A percentile compares a stretch with the other conserved stretches of the same genome.
Conservation (phyloP, 2,113 vertebrate genomes). For the Pseudorasbora parva region DNA sequence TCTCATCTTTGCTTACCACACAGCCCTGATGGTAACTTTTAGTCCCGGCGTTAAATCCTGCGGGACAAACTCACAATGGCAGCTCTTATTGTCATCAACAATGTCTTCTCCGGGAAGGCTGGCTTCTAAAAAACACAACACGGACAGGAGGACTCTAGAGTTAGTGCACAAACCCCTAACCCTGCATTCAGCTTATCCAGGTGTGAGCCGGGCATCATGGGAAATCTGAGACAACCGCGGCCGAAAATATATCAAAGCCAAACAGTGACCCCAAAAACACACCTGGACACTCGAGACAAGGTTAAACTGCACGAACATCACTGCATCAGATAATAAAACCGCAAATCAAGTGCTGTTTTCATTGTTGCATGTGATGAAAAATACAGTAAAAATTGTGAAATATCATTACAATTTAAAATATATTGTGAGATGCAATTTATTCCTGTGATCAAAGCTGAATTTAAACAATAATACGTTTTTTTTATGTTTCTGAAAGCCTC, state of each 20-base stretch:
- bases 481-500: too few relatives aligned
- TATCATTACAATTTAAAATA: too few relatives aligned
- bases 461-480: too few relatives aligned
- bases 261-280: not conserved
- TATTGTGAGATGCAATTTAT: too few relatives aligned
- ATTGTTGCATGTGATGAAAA: too few relatives aligned
- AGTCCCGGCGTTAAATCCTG: slow-evolving; percentile 93
- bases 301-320: not conserved
- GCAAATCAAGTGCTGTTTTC: not conserved
- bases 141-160: slow-evolving; percentile 42
- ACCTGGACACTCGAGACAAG: not conserved
- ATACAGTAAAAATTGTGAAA: too few relatives aligned
- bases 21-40: slow-evolving; percentile 95
- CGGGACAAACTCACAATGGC: slow-evolving; percentile 92
- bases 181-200: not conserved
- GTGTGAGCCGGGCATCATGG: not conserved
- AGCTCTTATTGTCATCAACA: slow-evolving; percentile 94
- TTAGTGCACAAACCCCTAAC: slow-evolving; percentile 48
- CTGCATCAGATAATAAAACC: not conserved
- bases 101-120: slow-evolving; percentile 93
- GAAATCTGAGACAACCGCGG: not conserved
- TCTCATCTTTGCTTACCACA: slow-evolving; percentile 85
- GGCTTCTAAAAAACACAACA: slow-evolving; percentile 79
- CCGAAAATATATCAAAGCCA: not conserved
- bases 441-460: too few relatives aligned